phyloP scores from a whole-genome alignment of 2,888 invertebrate species.

The Macrosiphum euphorbiae region DNA sequence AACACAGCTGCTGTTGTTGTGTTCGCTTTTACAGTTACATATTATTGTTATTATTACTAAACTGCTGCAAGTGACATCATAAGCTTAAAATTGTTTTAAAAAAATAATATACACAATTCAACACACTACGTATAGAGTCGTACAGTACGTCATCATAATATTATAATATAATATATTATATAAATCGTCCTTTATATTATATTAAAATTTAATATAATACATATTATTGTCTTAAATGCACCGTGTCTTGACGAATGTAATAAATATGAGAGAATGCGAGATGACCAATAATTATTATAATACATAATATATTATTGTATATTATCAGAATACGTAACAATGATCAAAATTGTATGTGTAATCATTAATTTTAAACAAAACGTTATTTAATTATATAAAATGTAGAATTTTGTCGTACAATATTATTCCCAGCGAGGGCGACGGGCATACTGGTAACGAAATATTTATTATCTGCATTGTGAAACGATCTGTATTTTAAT shows the following conservation, averaged over 20 bases:
- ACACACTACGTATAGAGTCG: neutral
- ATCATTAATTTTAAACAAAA: neutral
- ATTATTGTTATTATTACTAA: neutral
- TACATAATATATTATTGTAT: too few relatives aligned
- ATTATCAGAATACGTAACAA: neutral
- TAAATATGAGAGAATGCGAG: neutral
- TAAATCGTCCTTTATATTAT: neutral
- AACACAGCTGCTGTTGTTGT: neutral
- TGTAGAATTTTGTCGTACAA: neutral
- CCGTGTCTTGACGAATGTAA: neutral
- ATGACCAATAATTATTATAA: too few relatives aligned
- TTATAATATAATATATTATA: neutral
- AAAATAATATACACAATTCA: neutral
- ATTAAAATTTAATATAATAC: too few relatives aligned
- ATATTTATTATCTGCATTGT: neutral
- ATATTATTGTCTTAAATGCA: neutral
- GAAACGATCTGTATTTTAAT: neutral
- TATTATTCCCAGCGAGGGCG: neutral
- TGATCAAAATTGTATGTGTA: neutral
- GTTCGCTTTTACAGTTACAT: neutral
- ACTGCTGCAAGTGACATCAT: slow-evolving; percentile 9
- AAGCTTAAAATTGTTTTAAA: neutral
- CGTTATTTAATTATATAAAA: neutral
- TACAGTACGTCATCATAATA: neutral
- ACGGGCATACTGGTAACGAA: neutral